A percentile compares a stretch with the other conserved stretches of the same genome.
phyloP scores from a whole-genome alignment of 2,888 invertebrate genomes.

The Siphlonurus alternatus region DNA sequence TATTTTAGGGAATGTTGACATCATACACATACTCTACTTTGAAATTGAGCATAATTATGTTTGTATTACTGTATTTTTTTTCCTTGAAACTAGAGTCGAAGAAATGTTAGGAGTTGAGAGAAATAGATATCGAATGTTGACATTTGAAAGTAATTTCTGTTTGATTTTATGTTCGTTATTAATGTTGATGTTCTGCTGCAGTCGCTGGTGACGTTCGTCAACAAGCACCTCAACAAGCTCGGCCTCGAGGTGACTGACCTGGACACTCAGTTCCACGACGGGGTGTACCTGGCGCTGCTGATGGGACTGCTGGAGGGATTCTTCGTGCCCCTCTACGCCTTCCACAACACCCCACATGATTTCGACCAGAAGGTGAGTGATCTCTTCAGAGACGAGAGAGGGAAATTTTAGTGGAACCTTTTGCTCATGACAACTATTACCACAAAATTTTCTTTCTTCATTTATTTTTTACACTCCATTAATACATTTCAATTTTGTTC shows the following conservation, averaged over 20 bases:
- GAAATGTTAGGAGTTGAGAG: too few species aligned
- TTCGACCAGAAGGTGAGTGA: slow-evolving; percentile 66
- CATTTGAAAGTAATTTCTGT: neutral
- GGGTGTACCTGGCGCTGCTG: slow-evolving; percentile 83
- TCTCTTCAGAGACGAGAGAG: neutral
- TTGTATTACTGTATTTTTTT: too few species aligned
- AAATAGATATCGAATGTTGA: neutral
- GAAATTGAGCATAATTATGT: too few species aligned
- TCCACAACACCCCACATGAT: slow-evolving; percentile 81
- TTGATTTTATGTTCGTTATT: neutral
- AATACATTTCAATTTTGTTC: too few species aligned
- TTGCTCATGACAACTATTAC: neutral
- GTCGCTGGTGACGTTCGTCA: slow-evolving; percentile 95
- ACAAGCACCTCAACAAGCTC: slow-evolving; percentile 92
- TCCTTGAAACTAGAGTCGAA: too few species aligned
- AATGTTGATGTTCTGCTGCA: slow-evolving; percentile 22
- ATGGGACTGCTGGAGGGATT: slow-evolving; percentile 96
- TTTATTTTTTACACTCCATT: too few species aligned
- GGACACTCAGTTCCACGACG: slow-evolving; percentile 92
- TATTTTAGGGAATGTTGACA: too few species aligned
- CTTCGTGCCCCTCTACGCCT: slow-evolving; percentile 90
- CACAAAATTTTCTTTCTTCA: too few species aligned
- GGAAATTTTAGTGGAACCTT: neutral
- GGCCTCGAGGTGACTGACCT: slow-evolving; percentile 89
- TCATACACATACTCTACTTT: too few species aligned